Evolutionary conservation across 2,888 invertebrate genomes (phyloP), one percentile per base, ranked within the genome.

Genomic region (Euphydryas editha): DNA sequence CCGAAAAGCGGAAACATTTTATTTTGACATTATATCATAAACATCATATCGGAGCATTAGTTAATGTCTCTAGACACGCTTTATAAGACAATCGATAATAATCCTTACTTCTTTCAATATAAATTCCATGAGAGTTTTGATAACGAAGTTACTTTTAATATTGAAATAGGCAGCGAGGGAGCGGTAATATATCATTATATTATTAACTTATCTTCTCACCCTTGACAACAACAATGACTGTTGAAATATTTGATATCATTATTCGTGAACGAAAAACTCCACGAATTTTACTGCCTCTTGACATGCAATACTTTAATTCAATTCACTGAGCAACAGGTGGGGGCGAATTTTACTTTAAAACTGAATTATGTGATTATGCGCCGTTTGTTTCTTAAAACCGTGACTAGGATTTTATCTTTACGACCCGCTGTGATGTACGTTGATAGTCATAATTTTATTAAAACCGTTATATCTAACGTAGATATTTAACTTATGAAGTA

Each of bases 131-230:
- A 56, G 59, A 62, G 30, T 49, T 11, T 54, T 6, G 13, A 44
- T 71, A 78, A 79, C 79, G 74, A 74, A 72, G 76, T 80, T 76
- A 78, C 76, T 78, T 78, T 81, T 79, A 85, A 86, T 84, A 86
- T 82, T 77, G 81, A 81, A 87, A 82, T 84, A 86, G 81, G 79
- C 83, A 78, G 77, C 81, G 81, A 82, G 82, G 82, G 82, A 83
- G 81, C 81, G 83, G 86, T 88, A 88, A 89, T 91, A 88, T 85
- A 82, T 91, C 90, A 92, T 92, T 92, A 92, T 86, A 91, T 88
- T 90, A 92, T 92, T 92, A 92, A 90, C 85, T 85, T 87, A 90
- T 85, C 91, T 90, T 89, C 91, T 92, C 92, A 92, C 90, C 92
- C 92, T 90, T 92, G 92, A 92, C 92, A 88, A 81, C 76, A 90